Base-by-base conservation (phyloP, 2,113 vertebrate species). In the Numenius arquata region DNA sequence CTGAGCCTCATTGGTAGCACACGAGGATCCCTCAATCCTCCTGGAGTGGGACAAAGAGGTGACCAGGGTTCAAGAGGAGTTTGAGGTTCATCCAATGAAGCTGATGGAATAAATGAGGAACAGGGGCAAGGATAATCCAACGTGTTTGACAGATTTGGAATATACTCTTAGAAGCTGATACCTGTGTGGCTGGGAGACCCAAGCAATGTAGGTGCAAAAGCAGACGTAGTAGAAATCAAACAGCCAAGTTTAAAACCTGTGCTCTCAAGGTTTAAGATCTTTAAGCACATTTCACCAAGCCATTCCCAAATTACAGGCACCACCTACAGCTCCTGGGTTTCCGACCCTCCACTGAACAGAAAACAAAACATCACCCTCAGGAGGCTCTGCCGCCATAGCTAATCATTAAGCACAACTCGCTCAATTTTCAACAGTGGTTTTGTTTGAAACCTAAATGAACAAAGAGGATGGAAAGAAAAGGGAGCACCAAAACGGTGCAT, bases 1-100 rank as follows among this genome's bases (percentile, higher is more conserved):
- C 43, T 70, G 73, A 65, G n/a, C 30, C 32, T 17, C n/a, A 27
- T 3, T 2, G 3, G 40, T 2, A 47, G 52, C 48, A 68, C 23
- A 15, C 0, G 0, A 38, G 27, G 30, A 23, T 4, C 58, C 45
- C 61, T 65, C 74, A n/a, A n/a, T 7, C 4, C 3, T 25, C 52
- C 43, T 36, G 36, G 26, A 61, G 43, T 1, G 8, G 50, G 47
- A 77, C 29, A 74, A 76, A 62, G 7, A 32, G 29, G 55, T 21
- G 21, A 78, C 15, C 27, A 50, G 45, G 30, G 65, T 45, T 70
- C 50, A 47, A 19, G 4, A 32, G 36, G 19, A 84, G 18, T 38
- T 7, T 81, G 47, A 84, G 40, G 27, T 70, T 68, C 55, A 34
- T 15, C 65, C 65, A 70, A 1, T 16, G 53, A 84, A 73, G 29